These are phyloP conservation scores for Chymomyza amoena DNA, from an alignment of 2,888 invertebrate species.

Conservation along the genomic window DNA sequence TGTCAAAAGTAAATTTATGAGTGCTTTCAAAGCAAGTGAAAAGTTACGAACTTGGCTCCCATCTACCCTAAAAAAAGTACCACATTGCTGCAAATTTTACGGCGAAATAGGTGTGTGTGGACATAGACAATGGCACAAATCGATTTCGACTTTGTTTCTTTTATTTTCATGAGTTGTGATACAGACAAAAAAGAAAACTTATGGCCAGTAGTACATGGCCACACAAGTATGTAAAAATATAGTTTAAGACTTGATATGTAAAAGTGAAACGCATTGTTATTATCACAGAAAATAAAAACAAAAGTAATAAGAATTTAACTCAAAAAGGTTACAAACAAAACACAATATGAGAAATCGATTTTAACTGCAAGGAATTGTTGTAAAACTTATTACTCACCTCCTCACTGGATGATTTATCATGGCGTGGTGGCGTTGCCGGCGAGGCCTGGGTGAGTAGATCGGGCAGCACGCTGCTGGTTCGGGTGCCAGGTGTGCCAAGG, in stretches of 20 bases:
- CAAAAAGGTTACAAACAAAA: conserved; percentile 3
- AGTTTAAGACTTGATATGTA: background rate
- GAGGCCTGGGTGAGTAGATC: conserved; percentile 95
- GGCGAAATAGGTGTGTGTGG: background rate
- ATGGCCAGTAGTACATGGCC: background rate
- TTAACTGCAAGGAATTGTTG: background rate
- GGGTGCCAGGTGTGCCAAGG: conserved; percentile 83
- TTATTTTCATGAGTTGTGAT: conserved; percentile 23
- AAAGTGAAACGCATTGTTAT: conserved; percentile 31
- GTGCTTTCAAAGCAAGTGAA: background rate
- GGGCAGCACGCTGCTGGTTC: conserved; percentile 95
- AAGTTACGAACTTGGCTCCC: background rate
- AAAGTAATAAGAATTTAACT: conserved; percentile 6
- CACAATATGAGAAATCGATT: background rate
- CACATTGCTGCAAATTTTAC: background rate
- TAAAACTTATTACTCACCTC: conserved; percentile 85
- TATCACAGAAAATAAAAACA: conserved; percentile 36
- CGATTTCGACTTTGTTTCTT: conserved; percentile 19
- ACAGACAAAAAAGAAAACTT: conserved; percentile 9
- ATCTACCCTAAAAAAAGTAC: background rate
- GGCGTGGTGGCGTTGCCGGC: conserved; percentile 91
- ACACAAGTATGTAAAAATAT: background rate
- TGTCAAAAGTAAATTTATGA: background rate
- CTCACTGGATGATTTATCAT: conserved; percentile 96
- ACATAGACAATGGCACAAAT: conserved; percentile 24